Evolutionary conservation across 1,140 invertebrate species (phyloP).

Genomic region (Drosophila cardini): DNA sequence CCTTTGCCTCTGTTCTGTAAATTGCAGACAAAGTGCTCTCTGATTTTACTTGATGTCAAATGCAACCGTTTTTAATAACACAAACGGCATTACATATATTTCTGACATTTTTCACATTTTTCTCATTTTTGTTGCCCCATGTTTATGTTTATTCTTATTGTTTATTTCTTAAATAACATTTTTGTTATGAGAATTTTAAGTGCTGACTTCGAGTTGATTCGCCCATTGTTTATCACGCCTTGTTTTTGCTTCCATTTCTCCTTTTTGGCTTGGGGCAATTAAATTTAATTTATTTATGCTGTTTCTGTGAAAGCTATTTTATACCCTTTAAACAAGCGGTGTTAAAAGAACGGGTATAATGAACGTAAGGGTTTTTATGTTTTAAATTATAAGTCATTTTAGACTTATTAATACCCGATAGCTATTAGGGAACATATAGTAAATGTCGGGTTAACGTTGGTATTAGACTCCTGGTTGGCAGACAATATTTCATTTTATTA

Average conservation of each 20-base stretch:
- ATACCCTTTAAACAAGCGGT: neutral
- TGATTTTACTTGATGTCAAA: slow-evolving; percentile 32
- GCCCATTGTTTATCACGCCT: slow-evolving; percentile 45
- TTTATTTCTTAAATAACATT: slow-evolving; percentile 1
- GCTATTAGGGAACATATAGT: neutral
- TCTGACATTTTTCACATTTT: neutral
- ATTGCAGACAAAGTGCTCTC: slow-evolving; percentile 13
- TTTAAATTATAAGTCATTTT: too few relatives aligned
- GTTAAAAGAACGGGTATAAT: neutral
- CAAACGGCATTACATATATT: slow-evolving; percentile 20
- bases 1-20: slow-evolving; percentile 3
- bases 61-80: slow-evolving; percentile 20
- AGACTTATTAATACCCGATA: too few relatives aligned
- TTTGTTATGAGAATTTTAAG: slow-evolving; percentile 49
- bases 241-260: slow-evolving; percentile 36
- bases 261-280: slow-evolving; percentile 27
- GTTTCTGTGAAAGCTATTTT: slow-evolving; percentile 28
- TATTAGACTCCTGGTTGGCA: too few relatives aligned
- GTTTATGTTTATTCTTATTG: slow-evolving; percentile 24
- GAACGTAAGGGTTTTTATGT: too few relatives aligned
- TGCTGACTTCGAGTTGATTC: slow-evolving; percentile 51
- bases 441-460: too few relatives aligned
- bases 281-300: slow-evolving; percentile 51
- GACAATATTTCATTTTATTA: too few relatives aligned
- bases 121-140: slow-evolving; percentile 4